Percentiles rank a stretch among this genome's conserved stretches.
Evolutionary conservation across 2,113 vertebrate genomes (phyloP).

Genomic region (Clinocottus analis): DNA sequence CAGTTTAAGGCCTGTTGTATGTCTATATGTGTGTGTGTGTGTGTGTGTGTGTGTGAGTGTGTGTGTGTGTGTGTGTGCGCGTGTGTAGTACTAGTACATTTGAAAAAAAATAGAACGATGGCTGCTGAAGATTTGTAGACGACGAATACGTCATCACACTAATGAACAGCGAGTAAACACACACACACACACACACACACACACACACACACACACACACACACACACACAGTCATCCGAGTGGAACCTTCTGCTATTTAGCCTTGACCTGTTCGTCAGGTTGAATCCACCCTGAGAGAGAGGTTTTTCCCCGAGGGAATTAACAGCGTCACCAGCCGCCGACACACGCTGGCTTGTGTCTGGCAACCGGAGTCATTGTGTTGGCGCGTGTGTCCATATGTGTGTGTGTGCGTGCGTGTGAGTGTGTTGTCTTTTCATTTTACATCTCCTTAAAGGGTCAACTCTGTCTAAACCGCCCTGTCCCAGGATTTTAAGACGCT

Average conservation of each 20-base stretch:
- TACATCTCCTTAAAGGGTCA: conserved; percentile 62
- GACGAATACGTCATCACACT: not conserved
- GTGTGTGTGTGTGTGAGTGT: too few relatives aligned
- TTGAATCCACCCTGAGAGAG: conserved; percentile 14
- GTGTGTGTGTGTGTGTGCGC: too few relatives aligned
- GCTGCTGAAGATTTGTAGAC: not conserved
- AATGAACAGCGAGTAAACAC: not conserved
- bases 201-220: not conserved
- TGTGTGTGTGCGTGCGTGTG: not conserved
- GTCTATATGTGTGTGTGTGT: too few relatives aligned
- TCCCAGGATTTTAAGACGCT: conserved; percentile 33
- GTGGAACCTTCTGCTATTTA: conserved; percentile 4
- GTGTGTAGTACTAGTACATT: not conserved
- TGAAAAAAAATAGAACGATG: not conserved
- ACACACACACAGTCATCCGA: not conserved
- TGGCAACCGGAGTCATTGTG: conserved; percentile 9
- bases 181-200: not conserved
- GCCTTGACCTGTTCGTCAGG: conserved; percentile 33
- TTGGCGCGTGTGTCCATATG: not conserved
- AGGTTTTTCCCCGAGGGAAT: conserved; percentile 30
- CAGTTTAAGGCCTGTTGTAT: too few relatives aligned
- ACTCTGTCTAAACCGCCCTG: conserved; percentile 45
- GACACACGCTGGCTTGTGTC: conserved; percentile 9
- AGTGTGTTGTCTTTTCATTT: not conserved
- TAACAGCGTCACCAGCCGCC: conserved; percentile 34